Percentiles rank a stretch among this genome's conserved stretches.
Evolutionary conservation across 2,113 vertebrate genomes (phyloP).

Genomic region (Aspidoscelis tigris): DNA sequence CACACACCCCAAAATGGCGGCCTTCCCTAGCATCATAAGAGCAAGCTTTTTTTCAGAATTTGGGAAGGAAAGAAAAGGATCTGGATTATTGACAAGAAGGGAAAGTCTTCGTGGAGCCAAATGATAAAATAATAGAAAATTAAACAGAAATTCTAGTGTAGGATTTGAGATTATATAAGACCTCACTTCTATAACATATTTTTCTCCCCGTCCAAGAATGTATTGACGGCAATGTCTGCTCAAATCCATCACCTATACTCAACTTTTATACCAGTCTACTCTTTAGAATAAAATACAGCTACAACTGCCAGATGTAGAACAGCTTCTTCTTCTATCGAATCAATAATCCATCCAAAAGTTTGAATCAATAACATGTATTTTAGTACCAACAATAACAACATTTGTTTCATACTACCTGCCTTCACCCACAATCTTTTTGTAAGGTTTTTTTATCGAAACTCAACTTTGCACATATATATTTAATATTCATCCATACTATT

Average conservation of each 20-base stretch:
- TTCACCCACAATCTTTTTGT: background rate
- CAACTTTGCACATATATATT: background rate
- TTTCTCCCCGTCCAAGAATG: background rate
- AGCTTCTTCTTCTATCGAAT: background rate
- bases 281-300: background rate
- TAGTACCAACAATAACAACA: background rate
- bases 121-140: background rate
- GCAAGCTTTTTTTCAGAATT: background rate
- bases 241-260: background rate
- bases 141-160: background rate
- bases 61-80: background rate
- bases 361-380: background rate
- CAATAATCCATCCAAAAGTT: constrained; percentile 1
- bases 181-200: background rate
- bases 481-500: background rate
- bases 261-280: background rate
- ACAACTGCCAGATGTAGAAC: background rate
- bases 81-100: background rate
- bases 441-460: background rate
- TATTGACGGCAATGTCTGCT: background rate
- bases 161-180: constrained; percentile 10
- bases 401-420: background rate
- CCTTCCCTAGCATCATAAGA: background rate
- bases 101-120: background rate
- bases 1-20: constrained; percentile 33